Evolutionary conservation across 2,113 vertebrate species (phyloP).

Genomic region (Symphodus melops): DNA sequence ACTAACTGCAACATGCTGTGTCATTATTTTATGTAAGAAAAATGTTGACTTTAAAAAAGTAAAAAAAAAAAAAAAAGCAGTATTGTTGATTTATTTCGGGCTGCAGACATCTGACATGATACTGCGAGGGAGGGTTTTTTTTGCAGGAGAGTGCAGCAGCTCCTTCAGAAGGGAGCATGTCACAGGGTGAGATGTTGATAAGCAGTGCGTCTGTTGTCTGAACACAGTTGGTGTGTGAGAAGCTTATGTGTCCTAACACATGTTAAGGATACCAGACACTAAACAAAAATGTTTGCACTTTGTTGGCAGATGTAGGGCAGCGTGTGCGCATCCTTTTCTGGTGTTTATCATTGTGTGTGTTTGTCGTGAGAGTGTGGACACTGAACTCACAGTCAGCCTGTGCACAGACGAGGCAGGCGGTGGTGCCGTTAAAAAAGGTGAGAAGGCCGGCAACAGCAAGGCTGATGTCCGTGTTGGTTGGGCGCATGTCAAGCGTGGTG

Average conservation of each 20-base stretch:
- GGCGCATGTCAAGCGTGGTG: slow-evolving; percentile 96
- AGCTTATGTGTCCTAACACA: slow-evolving; percentile 40
- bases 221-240: slow-evolving; percentile 37
- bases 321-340: slow-evolving; percentile 16
- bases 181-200: slow-evolving; percentile 62
- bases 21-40: slow-evolving; percentile 14
- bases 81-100: slow-evolving; percentile 39
- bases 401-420: slow-evolving; percentile 97
- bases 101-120: not conserved
- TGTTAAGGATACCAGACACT: slow-evolving; percentile 45
- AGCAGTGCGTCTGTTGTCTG: slow-evolving; percentile 57
- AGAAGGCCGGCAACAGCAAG: slow-evolving; percentile 94
- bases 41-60: slow-evolving; percentile 5
- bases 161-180: slow-evolving; percentile 57
- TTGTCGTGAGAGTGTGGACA: slow-evolving; percentile 33
- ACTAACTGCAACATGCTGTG: not conserved
- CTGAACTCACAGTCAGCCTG: slow-evolving; percentile 95
- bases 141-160: slow-evolving; percentile 51
- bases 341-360: slow-evolving; percentile 19
- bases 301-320: slow-evolving; percentile 36
- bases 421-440: slow-evolving; percentile 97
- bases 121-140: slow-evolving; percentile 24
- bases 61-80: slow-evolving; percentile 1
- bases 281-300: slow-evolving; percentile 44
- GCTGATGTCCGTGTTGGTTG: slow-evolving; percentile 97